Evolutionary conservation across 2,113 vertebrate species (phyloP), one percentile per base, ranked within the genome.

Genomic region (Tetrao urogallus): DNA sequence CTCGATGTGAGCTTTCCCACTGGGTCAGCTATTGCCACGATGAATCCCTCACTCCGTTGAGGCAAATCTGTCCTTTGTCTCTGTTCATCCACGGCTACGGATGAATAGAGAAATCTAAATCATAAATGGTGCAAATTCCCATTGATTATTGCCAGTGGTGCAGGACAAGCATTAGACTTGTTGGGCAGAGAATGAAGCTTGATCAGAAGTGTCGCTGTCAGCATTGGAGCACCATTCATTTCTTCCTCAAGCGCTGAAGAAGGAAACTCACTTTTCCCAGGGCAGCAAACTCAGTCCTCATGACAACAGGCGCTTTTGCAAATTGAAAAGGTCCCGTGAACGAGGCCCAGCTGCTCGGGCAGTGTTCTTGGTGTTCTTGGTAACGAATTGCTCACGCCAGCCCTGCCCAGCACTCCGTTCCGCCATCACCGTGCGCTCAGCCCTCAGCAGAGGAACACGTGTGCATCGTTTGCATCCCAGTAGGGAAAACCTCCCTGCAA

Each of bases 321-420:
- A 77, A 75, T 50, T 18, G 50, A 85, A 88, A 77, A 17, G 13
- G 52, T 54, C 69, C 32, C 11, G 16, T 13, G 82, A 77, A 96
- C 74, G 76, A 52, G 69, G 30, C 69, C 47, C 90, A 94, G 92
- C 94, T 94, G 86, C 90, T 83, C 61, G 83, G 82, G 76, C 3
- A 6, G 92, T 88, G 80, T 78, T 89, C 73, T 75, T 61, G 25
- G 92, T 88, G 80, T 78, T 89, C 73, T 75, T 61, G 25, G 54
- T 57, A 48, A 92, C 82, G 71, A 72, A 78, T 30, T 85, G 66
- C 89, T 94, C 63, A 69, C 92, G 91, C 48, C 65, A 71, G 34
- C 74, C 72, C 27, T 65, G 57, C 40, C 32, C 3, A 1, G 38
- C 38, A 38, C 38, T 15, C 27, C 25, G 8, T 16, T 16, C 52